Percentiles rank a stretch among this genome's conserved stretches.
These are phyloP conservation scores for Whitmania pigra DNA, from an alignment of 1,140 invertebrate genomes.

Conservation along the genomic window DNA sequence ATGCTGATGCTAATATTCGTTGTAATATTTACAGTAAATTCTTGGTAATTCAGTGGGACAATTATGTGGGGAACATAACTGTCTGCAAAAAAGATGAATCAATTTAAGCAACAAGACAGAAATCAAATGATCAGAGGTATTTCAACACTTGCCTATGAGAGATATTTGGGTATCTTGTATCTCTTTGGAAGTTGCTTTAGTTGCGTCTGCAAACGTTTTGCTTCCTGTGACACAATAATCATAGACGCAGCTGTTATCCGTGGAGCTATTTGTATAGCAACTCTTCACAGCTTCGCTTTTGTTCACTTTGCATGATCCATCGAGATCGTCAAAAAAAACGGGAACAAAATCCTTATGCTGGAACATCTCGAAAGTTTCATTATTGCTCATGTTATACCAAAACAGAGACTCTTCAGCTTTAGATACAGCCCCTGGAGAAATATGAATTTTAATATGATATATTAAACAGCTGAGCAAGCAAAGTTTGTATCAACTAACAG, in stretches of 20 bases:
- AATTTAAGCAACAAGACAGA: not conserved
- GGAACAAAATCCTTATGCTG: constrained; percentile 16
- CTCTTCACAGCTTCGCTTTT: not conserved
- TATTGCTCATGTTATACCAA: constrained; percentile 3
- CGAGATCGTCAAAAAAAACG: not conserved
- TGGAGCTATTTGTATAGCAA: not conserved
- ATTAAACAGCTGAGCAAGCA: no score
- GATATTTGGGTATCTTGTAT: not conserved
- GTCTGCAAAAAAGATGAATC: not conserved
- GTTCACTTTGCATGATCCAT: not conserved
- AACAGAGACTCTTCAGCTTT: not conserved
- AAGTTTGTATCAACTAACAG: not conserved
- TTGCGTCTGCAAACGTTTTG: not conserved
- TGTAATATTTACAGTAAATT: no score
- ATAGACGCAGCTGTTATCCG: not conserved
- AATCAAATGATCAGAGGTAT: not conserved
- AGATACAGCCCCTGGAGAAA: not conserved
- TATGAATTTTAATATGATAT: not conserved
- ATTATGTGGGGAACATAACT: no score
- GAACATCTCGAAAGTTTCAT: constrained; percentile 10
- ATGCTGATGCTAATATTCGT: no score
- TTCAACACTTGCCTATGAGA: not conserved
- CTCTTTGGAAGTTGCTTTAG: not conserved
- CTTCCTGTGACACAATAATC: constrained; percentile 9
- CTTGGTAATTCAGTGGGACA: no score